phyloP scores from a whole-genome alignment of 1,140 invertebrate species.

The Idris sp. region DNA sequence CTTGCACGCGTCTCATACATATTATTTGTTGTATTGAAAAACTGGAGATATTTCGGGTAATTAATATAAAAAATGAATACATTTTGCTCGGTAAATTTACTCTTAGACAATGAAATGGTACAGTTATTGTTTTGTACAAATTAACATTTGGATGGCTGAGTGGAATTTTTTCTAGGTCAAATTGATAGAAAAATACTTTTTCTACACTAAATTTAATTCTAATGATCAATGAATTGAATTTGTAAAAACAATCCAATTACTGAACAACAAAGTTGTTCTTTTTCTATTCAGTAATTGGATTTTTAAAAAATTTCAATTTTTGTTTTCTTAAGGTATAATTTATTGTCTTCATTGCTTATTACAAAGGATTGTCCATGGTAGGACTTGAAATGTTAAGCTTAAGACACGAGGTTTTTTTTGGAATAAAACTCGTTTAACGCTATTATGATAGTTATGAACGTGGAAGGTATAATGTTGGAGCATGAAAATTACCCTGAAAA shows the following conservation, averaged over 20 bases:
- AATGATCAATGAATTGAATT: no score
- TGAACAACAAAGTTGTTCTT: no score
- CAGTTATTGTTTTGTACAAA: conserved; percentile 22
- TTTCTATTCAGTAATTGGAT: no score
- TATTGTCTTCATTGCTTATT: conserved; percentile 77
- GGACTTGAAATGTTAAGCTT: conserved; percentile 54
- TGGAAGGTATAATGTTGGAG: conserved; percentile 41
- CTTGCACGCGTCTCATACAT: conserved; percentile 14
- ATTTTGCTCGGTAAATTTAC: no score
- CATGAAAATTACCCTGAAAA: conserved; percentile 49
- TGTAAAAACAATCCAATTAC: no score
- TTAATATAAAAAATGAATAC: no score
- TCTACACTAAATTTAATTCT: conserved; percentile 69
- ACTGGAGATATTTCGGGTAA: not conserved
- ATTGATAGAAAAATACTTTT: conserved; percentile 76
- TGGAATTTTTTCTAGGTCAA: conserved; percentile 59
- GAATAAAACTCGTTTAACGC: no score
- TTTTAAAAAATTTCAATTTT: no score
- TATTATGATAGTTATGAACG: no score
- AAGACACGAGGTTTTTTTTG: conserved; percentile 38
- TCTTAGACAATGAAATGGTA: conserved; percentile 9
- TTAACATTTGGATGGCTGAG: conserved; percentile 43
- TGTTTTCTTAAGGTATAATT: conserved; percentile 65
- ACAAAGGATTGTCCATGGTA: conserved; percentile 69
- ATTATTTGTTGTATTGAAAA: conserved; percentile 17